Evolutionary conservation across 2,797 vertebrate species (phyloP), one percentile per base, ranked within the genome.

Genomic region (Clamator glandarius): DNA sequence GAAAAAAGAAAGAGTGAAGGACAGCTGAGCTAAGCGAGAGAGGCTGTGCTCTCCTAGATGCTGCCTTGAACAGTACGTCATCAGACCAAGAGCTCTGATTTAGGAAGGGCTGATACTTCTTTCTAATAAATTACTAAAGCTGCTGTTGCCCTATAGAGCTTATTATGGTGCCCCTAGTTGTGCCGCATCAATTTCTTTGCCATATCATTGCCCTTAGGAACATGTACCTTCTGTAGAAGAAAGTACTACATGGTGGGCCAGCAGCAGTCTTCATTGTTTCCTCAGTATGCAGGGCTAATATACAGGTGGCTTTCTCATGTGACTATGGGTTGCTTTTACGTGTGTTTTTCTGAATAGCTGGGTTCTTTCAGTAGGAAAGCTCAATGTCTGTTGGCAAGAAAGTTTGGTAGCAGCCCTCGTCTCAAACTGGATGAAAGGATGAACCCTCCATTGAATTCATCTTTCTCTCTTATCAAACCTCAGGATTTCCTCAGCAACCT

Each of bases 131-230:
- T 76, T 51, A 11, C 14, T 66, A 0, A 36, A 76, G 33, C 8
- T 41, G 13, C 36, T 72, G 11, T 48, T 67, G 25, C 19, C 33
- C 54, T 44, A 0, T 18, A 57, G 46, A 61, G 15, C 26, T 75
- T 41, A 15, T 44, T 79, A 6, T 5, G 7, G 5, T 84, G 41
- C 5, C 15, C 13, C 3, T 0, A 17, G 17, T 11, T 72, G 50
- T 61, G 46, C 31, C 12, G 4, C 42, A 82, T 61, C 24, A 21
- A 2, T 82, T 87, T 82, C 17, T 68, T 84, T 55, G 69, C 12
- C 1, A 0, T 44, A 5, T 55, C 18, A 17, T 63, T 6, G 1
- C 35, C 23, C n/a, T 26, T 19, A 62, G 73, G 59, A 54, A 13
- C 6, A 33, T 90, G 31, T 20, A 20, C 31, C 13, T 64, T 77